Evolutionary conservation across 2,113 vertebrate genomes (phyloP), one percentile per base, ranked within the genome.

Genomic region (Pterophyllum scalare): DNA sequence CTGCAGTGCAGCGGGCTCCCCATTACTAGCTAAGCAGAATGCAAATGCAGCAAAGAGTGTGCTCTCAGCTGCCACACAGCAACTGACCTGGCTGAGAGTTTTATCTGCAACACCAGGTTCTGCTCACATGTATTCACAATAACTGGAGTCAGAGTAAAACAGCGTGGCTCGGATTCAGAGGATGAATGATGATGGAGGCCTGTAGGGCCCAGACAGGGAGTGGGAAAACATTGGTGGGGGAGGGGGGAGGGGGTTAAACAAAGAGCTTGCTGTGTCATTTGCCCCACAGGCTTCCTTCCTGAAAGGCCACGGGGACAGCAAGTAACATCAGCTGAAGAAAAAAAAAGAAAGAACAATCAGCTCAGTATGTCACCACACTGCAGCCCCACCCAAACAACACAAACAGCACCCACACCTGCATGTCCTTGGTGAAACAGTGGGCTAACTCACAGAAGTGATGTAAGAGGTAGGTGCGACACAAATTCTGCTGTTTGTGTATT

Each of bases 211-310:
- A 60, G 81, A 61, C 59, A 35, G 58, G 7, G 67, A 77, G 59
- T 35, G 43, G 74, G 58, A 75, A 59, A 85, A 62, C 74, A 79
- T 26, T 26, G 28, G 38, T 35, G 5, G 28, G 57, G 57, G 77
- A 3, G 35, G 35, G 5, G 28, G 57, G 57, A 75, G 5, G 35
- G 35, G 35, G 35, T 12, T 79, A 82, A 77, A 89, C 87, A 88
- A 92, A 92, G 87, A 86, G 65, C 6, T 46, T 31, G 33, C 83
- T 86, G 78, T 92, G 84, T 90, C 72, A 54, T 77, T 86, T 22
- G 4, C 43, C 75, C 77, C 24, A 24, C 9, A 67, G 58, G 38
- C 46, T 88, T 87, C 78, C 89, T 93, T 91, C 91, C 86, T 92
- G 83, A 64, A 33, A 38, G 57, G 70, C 84, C 65, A 81, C 60